Base-by-base conservation (phyloP, 1,140 invertebrate genomes). In the Drosophila novamexicana region DNA sequence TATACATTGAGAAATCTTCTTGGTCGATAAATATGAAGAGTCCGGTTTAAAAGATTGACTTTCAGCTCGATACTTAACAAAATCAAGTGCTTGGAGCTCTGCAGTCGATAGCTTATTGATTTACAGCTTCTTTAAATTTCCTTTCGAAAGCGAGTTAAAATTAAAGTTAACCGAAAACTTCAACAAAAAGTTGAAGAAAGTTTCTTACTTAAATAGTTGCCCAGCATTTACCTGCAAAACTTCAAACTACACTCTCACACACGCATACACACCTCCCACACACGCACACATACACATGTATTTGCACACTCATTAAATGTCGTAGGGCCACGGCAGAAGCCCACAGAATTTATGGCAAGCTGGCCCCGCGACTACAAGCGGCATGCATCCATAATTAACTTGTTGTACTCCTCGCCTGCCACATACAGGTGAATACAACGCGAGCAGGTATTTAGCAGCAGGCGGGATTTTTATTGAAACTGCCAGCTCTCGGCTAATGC, bases 331-430 rank as follows among this genome's bases (percentile, higher is more conserved):
- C 44, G 61, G 67, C 61, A 61, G 47, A 79, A 69, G 67, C 83
- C 82, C 76, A 72, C 83, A 66, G 49, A 83, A 88, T 86, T 86
- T 89, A 86, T 77, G 65, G 62, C 56, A 66, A 63, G 29, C 34
- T 53, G 29, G 14, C n/a, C 42, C 42, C 32, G 42, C 47, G 69
- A 59, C 64, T 67, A 61, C 79, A 74, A 69, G 42, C 67, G 79
- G 83, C 79, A 79, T 69, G 80, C 83, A 77, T 83, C 65, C 73
- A 67, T 88, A 89, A 83, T 86, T 89, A 88, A 86, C 83, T 86
- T 89, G 83, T 88, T 88, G 79, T 88, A 56, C 75, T 64, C 68
- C 37, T 64, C 52, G 75, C 65, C 75, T 75, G 78, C 65, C 37
- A 4, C 16, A 39, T 32, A 56, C 63, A 62, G 61, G 47, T 59